Evolutionary conservation across 2,797 vertebrate genomes (phyloP), one percentile per base, ranked within the genome.

Genomic region (Trematomus bernacchii): DNA sequence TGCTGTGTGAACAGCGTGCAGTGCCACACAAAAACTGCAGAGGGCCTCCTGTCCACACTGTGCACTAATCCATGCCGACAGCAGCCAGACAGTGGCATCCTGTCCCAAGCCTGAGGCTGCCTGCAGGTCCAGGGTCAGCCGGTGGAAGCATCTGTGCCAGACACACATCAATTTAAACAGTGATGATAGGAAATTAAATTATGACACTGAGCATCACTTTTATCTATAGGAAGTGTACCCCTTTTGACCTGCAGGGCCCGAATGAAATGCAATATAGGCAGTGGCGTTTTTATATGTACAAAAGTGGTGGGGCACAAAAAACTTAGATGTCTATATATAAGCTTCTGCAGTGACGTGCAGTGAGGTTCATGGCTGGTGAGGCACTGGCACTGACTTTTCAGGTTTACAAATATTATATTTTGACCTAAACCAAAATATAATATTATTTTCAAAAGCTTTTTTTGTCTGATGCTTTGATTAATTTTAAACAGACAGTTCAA

Each of bases 21-120:
- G 47, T 80, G 4, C n/a, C 48, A 18, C 6, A 12, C 23, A 10
- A 18, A 3, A n/a, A 72, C 87, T 76, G 79, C 60, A 88, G 89
- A 76, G 82, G 87, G 85, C 19, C 59, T 44, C 76, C 57, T 76
- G 3, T 62, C n/a, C 74, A 72, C 18, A 55, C 61, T 46, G 21
- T 23, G 50, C 1, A 10, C 3, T 3, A 1, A 3, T 1, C 57
- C 14, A 2, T 21, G 10, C n/a, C 37, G 40, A 42, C 66, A 55
- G 61, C 43, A 64, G 37, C 44, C 76, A 78, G 72, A 76, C 62
- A 43, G 50, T 27, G 11, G 21, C 54, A 23, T 33, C 68, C 37
- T 21, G 47, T 67, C 33, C 63, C n/a, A 14, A 11, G 44, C 13
- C 53, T 19, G 52, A 73, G 60, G 57, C 62, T 68, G 50, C 18